Evolutionary conservation across 2,797 vertebrate species (phyloP).

Genomic region (Orientallactaga sibirica): DNA sequence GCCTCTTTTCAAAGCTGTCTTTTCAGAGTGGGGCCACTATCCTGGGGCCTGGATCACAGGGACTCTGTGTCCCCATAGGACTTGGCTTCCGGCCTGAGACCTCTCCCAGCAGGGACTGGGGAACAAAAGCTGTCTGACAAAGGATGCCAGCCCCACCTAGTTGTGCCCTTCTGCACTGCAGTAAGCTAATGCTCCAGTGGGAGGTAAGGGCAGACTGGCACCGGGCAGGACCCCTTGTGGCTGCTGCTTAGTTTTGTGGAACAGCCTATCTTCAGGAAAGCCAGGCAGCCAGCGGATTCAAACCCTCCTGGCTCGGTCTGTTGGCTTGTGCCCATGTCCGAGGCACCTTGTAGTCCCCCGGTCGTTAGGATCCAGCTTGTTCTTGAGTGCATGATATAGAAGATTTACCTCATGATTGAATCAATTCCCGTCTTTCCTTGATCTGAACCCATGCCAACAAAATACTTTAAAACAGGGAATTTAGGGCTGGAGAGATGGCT

Average conservation of each 20-base stretch:
- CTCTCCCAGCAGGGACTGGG: constrained; percentile 38
- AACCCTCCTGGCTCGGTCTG: accelerated
- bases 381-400: constrained; percentile 2
- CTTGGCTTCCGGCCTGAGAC: constrained; percentile 52
- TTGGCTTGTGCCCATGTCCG: accelerated
- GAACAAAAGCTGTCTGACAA: constrained; percentile 22
- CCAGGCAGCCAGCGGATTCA: constrained; percentile 1
- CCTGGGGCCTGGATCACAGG: background rate
- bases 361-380: background rate
- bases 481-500: too few species aligned
- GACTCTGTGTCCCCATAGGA: background rate
- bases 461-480: constrained; percentile 48
- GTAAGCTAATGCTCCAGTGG: constrained; percentile 10
- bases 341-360: background rate
- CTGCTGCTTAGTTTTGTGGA: constrained; percentile 13
- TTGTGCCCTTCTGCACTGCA: constrained; percentile 16
- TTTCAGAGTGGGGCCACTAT: background rate
- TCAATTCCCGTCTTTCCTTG: constrained; percentile 78
- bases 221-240: background rate
- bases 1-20: constrained; percentile 22
- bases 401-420: background rate
- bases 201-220: constrained; percentile 39
- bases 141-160: background rate
- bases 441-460: constrained; percentile 45
- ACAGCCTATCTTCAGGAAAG: constrained; percentile 52